Evolutionary conservation across 2,888 invertebrate species (phyloP), one percentile per base, ranked within the genome.

Genomic region (Ganaspis brasiliensis): DNA sequence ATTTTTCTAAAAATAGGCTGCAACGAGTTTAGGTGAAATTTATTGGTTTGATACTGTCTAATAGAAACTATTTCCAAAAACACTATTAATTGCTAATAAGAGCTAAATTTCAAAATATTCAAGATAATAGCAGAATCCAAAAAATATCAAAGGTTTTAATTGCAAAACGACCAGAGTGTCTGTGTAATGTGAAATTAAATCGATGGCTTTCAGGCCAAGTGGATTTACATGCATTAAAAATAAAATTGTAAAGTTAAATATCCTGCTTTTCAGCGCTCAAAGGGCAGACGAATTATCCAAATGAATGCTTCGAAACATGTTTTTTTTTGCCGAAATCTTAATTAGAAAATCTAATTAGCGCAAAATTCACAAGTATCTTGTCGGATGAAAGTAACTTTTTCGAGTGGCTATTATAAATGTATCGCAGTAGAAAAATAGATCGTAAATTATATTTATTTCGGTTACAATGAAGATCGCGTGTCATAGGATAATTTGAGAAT

Each of bases 401-500:
- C 3, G 3, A 16, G 9, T 52, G 8, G 52, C 16, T 52, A 52
- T 52, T 45, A 67, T n/a, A n/a, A n/a, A n/a, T 40, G 5, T 9
- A 12, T 45, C n/a, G n/a, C 21, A 24, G n/a, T 19, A 21, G 14
- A 45, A 67, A 67, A 67, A n/a, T n/a, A n/a, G 67, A 21, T 24
- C 8, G 9, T 14, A 4, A n/a, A 45, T 24, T 67, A 45, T 45
- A 19, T 67, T 45, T 45, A 67, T 45, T 45, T 1, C 24, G 6
- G n/a, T 21, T 45, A 2, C 45, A 21, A n/a, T 21, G 52, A 52
- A 45, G 67, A 40, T 67, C n/a, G 67, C 67, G 67, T 67, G 67
- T 26, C 24, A n/a, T 8, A 67, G 45, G n/a, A 67, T 67, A 67
- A 67, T 67, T 45, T 67, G 40, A 24, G 40, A 67, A 67, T 67